Conservation (phyloP, 2,888 invertebrate genomes). For the Mycalesis mineus region DNA sequence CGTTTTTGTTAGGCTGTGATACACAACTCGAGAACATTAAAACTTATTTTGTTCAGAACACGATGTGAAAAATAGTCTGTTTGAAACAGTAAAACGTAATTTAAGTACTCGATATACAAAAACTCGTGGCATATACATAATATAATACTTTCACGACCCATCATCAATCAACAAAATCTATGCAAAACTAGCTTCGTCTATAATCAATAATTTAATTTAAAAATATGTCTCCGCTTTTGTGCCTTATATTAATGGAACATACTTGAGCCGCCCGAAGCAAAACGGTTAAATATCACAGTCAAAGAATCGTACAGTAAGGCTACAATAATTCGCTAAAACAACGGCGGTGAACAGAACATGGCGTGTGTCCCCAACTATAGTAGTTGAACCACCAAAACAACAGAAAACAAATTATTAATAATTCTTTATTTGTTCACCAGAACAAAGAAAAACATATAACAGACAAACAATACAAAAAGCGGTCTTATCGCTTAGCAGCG, state of each 20-base stretch:
- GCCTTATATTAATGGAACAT: constrained; percentile 29
- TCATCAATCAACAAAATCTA: constrained; percentile 20
- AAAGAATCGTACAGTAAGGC: constrained; percentile 3
- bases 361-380: no score
- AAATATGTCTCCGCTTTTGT: constrained; percentile 28
- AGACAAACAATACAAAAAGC: no score
- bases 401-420: no score
- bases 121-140: constrained; percentile 18
- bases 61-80: neutral
- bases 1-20: constrained; percentile 2
- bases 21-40: neutral
- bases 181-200: constrained; percentile 26
- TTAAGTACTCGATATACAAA: constrained; percentile 13
- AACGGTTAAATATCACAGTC: constrained; percentile 1
- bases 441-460: no score
- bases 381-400: no score
- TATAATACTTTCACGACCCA: constrained; percentile 2
- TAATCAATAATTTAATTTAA: constrained; percentile 24
- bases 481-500: no score
- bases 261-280: neutral
- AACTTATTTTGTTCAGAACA: neutral
- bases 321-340: neutral
- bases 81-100: neutral
- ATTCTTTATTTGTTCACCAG: no score
- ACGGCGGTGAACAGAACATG: no score